Evolutionary conservation across 1,140 invertebrate genomes (phyloP).

Genomic region (Aphis gossypii): DNA sequence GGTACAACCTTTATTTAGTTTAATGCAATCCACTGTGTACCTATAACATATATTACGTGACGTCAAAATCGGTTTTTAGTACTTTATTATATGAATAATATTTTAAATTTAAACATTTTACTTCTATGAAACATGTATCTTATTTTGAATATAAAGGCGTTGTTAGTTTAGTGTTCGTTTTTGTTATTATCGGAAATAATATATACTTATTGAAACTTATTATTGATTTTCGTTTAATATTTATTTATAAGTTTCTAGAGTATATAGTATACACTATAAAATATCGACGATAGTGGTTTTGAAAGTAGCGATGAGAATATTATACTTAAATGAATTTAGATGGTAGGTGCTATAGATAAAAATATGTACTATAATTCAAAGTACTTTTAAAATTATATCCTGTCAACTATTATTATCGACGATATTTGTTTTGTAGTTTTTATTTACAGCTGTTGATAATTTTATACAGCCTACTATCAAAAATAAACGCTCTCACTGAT

Average conservation of each 20-base stretch:
- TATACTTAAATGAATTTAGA: not conserved
- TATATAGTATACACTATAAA: not conserved
- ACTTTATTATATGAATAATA: not conserved
- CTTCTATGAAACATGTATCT: not conserved
- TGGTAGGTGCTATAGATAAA: not conserved
- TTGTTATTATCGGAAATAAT: not conserved
- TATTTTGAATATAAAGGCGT: not conserved
- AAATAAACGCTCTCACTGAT: not conserved
- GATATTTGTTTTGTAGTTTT: not conserved
- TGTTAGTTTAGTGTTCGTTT: not conserved
- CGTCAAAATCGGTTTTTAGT: not conserved
- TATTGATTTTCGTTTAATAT: conserved; percentile 17
- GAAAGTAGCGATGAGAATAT: not conserved
- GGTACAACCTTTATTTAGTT: not conserved
- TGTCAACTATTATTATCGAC: not conserved
- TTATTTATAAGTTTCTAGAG: not conserved
- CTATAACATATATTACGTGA: not conserved
- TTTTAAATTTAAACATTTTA: not conserved
- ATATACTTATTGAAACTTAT: not conserved
- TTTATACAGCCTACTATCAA: not conserved
- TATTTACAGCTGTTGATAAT: not conserved
- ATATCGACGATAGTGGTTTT: not conserved
- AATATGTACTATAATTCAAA: not conserved
- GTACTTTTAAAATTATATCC: not conserved
- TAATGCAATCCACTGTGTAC: not conserved